Evolutionary conservation across 2,113 vertebrate species (phyloP).

Genomic region (Cryptomyrus ogoouensis): DNA sequence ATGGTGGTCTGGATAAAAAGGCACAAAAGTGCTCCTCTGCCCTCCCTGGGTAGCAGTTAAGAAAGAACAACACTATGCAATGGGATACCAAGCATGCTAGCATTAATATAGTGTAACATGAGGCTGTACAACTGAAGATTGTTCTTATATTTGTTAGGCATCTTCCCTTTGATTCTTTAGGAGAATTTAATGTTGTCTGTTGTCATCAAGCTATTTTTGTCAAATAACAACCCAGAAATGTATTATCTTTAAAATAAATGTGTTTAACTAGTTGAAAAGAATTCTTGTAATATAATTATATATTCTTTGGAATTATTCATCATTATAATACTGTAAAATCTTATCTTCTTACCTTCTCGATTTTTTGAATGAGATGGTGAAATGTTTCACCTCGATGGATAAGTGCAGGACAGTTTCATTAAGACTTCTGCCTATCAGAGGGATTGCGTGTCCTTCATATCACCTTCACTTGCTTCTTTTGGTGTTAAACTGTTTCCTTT

Average conservation of each 20-base stretch:
- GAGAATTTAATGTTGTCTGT: neutral
- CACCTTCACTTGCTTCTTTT: neutral
- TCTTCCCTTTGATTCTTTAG: neutral
- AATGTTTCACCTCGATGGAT: neutral
- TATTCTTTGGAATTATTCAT: neutral
- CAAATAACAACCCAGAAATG: neutral
- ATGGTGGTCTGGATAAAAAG: neutral
- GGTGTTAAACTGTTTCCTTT: neutral
- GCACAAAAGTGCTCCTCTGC: neutral
- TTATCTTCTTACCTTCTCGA: neutral
- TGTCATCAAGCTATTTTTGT: neutral
- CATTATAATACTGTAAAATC: neutral
- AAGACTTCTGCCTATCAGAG: neutral
- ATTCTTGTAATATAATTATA: neutral
- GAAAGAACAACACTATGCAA: neutral
- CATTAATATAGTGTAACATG: neutral
- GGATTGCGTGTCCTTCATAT: neutral
- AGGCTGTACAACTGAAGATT: neutral
- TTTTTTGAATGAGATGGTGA: neutral
- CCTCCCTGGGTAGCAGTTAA: neutral
- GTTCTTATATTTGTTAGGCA: neutral
- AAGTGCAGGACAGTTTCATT: neutral
- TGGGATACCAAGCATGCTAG: neutral
- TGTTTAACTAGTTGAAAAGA: neutral
- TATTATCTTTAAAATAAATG: neutral